These are phyloP conservation scores for Dyspetes luteomarginatus DNA, from an alignment of 2,888 invertebrate species.

Conservation along the genomic window DNA sequence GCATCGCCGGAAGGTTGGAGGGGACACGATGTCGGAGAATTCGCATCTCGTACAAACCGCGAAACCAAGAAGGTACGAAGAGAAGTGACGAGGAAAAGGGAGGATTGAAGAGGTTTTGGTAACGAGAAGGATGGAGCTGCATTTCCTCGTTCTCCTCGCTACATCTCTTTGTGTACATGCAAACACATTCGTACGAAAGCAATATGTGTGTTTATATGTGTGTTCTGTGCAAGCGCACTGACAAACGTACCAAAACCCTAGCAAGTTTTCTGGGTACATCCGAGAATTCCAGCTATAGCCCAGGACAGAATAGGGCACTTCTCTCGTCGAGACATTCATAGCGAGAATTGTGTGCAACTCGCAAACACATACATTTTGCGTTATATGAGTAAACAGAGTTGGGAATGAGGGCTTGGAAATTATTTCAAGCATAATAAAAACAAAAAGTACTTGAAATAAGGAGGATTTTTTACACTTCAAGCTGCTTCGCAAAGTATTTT, in stretches of 20 bases:
- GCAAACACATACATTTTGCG: background rate
- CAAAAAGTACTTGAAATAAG: background rate
- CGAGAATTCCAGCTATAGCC: slow-evolving; percentile 30
- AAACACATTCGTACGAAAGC: background rate
- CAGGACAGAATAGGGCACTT: background rate
- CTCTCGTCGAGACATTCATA: background rate
- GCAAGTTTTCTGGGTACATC: slow-evolving; percentile 29
- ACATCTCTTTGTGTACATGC: background rate
- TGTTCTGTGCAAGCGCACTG: slow-evolving; percentile 24
- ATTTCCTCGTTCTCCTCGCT: slow-evolving; percentile 1
- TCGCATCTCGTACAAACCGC: slow-evolving; percentile 31
- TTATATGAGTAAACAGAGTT: no score
- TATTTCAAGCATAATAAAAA: background rate
- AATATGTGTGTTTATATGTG: background rate
- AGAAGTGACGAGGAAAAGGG: background rate
- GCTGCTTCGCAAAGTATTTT: background rate
- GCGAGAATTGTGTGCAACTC: background rate
- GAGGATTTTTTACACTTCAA: background rate
- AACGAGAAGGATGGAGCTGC: slow-evolving; percentile 9
- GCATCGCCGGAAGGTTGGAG: slow-evolving; percentile 33
- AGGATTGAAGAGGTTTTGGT: background rate
- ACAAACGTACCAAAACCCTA: slow-evolving; percentile 11
- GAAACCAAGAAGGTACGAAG: background rate
- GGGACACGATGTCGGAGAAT: background rate
- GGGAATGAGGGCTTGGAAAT: background rate